A percentile compares a stretch with the other conserved stretches of the same genome.
phyloP scores from a whole-genome alignment of 1,140 invertebrate species.

The Heliconius nattereri region DNA sequence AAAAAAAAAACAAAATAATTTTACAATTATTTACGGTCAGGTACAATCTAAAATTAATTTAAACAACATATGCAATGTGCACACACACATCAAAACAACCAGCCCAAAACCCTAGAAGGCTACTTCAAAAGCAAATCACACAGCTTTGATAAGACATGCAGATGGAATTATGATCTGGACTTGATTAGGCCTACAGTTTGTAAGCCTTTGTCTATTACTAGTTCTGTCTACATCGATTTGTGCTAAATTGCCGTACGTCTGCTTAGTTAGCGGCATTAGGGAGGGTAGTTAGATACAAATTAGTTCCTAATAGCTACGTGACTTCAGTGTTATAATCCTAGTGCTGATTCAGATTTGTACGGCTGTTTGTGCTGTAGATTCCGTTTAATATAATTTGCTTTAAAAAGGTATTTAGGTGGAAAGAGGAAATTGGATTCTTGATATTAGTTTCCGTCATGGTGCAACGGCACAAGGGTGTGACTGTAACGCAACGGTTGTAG shows the following conservation, averaged over 20 bases:
- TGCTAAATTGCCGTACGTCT: conserved; percentile 37
- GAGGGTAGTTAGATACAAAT: conserved; percentile 34
- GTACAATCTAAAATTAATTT: not conserved
- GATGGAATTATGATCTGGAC: conserved; percentile 45
- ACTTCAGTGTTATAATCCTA: conserved; percentile 18
- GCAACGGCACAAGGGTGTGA: no score
- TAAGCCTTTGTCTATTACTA: conserved; percentile 50
- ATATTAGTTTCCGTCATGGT: no score
- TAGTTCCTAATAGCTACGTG: conserved; percentile 29
- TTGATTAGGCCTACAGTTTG: conserved; percentile 44
- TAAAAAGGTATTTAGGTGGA: no score
- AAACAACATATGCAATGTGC: not conserved
- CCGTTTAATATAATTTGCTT: not conserved
- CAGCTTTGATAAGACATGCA: conserved; percentile 51
- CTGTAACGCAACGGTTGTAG: no score
- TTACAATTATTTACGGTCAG: no score
- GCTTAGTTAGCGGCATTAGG: conserved; percentile 41
- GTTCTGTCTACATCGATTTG: conserved; percentile 41
- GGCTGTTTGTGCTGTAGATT: not conserved
- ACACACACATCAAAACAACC: not conserved
- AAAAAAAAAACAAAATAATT: no score
- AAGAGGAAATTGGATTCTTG: no score
- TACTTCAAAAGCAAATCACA: conserved; percentile 30
- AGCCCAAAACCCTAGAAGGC: not conserved
- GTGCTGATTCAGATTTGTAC: not conserved